phyloP scores from a whole-genome alignment of 2,797 vertebrate genomes.

The Pseudotriccus pelzelni region DNA sequence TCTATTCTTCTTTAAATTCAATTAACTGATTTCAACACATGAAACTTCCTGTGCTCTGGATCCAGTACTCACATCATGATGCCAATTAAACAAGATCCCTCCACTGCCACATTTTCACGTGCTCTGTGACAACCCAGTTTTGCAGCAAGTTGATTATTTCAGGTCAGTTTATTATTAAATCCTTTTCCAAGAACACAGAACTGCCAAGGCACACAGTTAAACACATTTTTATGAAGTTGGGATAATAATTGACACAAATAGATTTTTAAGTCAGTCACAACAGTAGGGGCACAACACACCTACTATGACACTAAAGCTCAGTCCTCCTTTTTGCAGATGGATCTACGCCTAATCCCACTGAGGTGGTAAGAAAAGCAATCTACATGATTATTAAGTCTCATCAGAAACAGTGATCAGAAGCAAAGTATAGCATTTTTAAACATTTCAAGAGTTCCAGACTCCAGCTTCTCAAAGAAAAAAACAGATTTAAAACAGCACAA shows the following conservation, averaged over 20 bases:
- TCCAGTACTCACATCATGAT: not conserved
- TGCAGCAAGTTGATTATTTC: not conserved
- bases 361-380: not conserved
- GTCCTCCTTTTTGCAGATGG: not conserved
- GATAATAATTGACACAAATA: not conserved
- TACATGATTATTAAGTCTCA: not conserved
- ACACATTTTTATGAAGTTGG: not conserved
- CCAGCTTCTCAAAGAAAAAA: not conserved
- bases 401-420: not conserved
- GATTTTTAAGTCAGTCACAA: not conserved
- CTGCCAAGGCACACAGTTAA: not conserved
- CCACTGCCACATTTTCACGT: not conserved
- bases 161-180: not conserved
- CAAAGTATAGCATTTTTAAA: not conserved
- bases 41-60: not conserved
- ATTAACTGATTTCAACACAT: not conserved
- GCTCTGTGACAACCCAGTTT: not conserved
- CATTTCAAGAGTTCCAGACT: not conserved
- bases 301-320: not conserved
- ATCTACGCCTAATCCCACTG: not conserved
- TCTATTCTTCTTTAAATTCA: not conserved
- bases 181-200: not conserved
- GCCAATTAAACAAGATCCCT: not conserved
- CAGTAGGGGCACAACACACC: not conserved
- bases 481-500: not conserved